Evolutionary conservation across 2,113 vertebrate genomes (phyloP).

Genomic region (Thinocorus orbignyianus): DNA sequence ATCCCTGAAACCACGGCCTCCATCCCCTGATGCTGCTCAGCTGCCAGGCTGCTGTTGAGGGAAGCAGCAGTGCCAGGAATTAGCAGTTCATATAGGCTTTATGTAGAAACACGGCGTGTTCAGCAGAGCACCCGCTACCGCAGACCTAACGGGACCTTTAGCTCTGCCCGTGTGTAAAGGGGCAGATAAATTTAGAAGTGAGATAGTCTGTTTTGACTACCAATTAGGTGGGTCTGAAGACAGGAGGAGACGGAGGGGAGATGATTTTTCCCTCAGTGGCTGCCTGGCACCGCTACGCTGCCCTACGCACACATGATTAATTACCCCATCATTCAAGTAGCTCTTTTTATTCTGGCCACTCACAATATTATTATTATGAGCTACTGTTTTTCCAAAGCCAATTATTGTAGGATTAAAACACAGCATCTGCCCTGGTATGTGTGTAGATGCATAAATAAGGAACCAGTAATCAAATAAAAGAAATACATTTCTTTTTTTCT

Average conservation of each 20-base stretch:
- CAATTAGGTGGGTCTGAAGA: constrained; percentile 42
- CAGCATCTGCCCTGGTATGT: constrained; percentile 28
- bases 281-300: constrained; percentile 59
- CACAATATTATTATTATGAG: constrained; percentile 79
- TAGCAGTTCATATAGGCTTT: background rate
- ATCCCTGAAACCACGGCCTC: background rate
- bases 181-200: background rate
- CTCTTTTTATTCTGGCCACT: constrained; percentile 71
- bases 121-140: background rate
- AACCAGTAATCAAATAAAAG: constrained; percentile 43
- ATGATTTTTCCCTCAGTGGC: constrained; percentile 25
- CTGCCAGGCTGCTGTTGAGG: background rate
- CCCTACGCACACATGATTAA: constrained; percentile 72
- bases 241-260: constrained; percentile 50
- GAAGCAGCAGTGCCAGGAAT: background rate
- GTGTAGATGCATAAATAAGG: constrained; percentile 57
- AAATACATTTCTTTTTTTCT: background rate
- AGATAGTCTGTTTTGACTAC: constrained; percentile 31
- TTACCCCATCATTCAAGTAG: constrained; percentile 77
- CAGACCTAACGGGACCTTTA: background rate
- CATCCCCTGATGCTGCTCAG: background rate
- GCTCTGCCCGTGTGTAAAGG: background rate
- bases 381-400: constrained; percentile 74
- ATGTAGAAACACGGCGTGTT: background rate
- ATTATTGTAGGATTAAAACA: constrained; percentile 75